Base-by-base conservation (phyloP, 2,888 invertebrate genomes). In the Orthonychiurus folsomi region DNA sequence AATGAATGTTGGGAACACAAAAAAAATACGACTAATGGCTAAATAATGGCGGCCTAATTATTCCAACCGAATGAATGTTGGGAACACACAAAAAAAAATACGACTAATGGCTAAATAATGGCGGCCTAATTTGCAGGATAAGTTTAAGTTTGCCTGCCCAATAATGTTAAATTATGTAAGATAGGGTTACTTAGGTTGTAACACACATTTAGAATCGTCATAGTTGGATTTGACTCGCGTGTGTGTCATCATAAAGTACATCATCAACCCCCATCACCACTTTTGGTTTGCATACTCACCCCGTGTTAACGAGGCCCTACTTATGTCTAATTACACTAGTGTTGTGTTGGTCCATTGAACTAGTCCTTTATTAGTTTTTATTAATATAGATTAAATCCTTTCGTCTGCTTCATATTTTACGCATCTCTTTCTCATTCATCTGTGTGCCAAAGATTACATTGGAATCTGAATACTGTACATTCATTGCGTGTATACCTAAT, bases 41-140 rank as follows among this genome's bases (percentile, higher is more conserved):
- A 37, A 37, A 37, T 37, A 37, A 37, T 37, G 37, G 37, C 37
- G 37, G 37, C 37, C 37, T 37, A 37, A 37, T 37, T 37, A 37
- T 9, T 5, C 37, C 9, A 37, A 15, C 37, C 37, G n/a, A n/a
- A n/a, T n/a, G n/a, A n/a, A n/a, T n/a, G n/a, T n/a, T n/a, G n/a
- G n/a, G n/a, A n/a, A n/a, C n/a, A n/a, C n/a, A n/a, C n/a, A n/a
- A n/a, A n/a, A n/a, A n/a, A n/a, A n/a, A 37, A 37, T 37, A 37
- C 37, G 37, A 37, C 37, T 37, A 37, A 37, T 37, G 15, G 9
- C 37, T 15, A 37, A 37, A 37, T 37, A 37, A 37, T 37, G 37
- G 37, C 37, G 37, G 37, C 37, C 37, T 37, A 37, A 37, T 37
- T 37, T 37, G 15, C 37, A 37, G 5, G 37, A 37, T 37, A 37